Base-by-base conservation (phyloP, 2,888 invertebrate species). In the Metallyticus violacea region DNA sequence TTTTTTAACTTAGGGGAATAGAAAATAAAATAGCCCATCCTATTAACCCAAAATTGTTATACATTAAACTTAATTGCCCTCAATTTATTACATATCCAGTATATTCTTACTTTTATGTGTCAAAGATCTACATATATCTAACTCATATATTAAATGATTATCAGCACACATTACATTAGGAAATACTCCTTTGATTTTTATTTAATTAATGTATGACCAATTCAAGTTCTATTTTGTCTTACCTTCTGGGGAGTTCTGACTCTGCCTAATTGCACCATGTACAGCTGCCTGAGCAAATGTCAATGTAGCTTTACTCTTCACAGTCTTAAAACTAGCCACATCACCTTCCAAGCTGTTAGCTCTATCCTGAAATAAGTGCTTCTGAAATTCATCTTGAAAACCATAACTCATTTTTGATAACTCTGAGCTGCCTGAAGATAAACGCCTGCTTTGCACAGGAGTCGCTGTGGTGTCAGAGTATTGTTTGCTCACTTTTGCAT, bases 331-430 rank as follows among this genome's bases (percentile, higher is more conserved):
- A 77, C 28, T 83, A 77, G 77, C 25, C 27, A 27, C 77, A 27
- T 83, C 83, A 83, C 5, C 6, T 1, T 83, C 83, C 77, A 77
- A 77, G 26, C 77, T 85, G 76, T 26, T 77, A 28, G 79, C 4
- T 77, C 81, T 62, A 7, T 87, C 85, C 40, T 86, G 85, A n/a
- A 86, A 86, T 15, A 87, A 26, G 77, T 88, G 88, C 62, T 87
- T 88, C 62, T 88, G 88, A 76, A 88, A 88, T 30, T 86, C 88
- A 29, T 88, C 88, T 28, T 88, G 88, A 86, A 88, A 88, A 28
- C 87, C 88, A 29, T 82, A 85, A 62, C 77, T 79, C 77, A 83
- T 22, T 27, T 83, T 83, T 26, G 83, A 5, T 25, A 28, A 9
- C 22, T 83, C 83, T 27, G 79, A 79, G 9, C 77, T 83, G 29